Evolutionary conservation across 2,888 invertebrate genomes (phyloP).

Genomic region (Salpingus planirostris): DNA sequence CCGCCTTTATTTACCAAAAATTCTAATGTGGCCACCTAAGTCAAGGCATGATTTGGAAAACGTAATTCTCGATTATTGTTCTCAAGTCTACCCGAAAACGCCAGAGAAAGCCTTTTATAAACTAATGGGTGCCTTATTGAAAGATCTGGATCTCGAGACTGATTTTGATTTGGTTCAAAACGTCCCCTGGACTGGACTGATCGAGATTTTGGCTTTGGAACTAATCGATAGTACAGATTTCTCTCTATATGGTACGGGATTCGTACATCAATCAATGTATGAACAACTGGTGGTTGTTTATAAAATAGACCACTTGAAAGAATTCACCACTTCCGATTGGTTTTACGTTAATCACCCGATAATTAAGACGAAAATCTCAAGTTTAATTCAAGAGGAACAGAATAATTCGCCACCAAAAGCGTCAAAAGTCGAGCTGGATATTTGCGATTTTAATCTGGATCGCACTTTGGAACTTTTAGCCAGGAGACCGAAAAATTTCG

Average conservation of each 20-base stretch:
- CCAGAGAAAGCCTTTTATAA: constrained; percentile 46
- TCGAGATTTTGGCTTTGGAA: constrained; percentile 48
- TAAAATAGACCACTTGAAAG: constrained; percentile 45
- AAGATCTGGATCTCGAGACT: constrained; percentile 38
- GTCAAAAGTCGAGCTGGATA: no score
- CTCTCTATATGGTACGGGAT: constrained; percentile 23
- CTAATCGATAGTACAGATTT: constrained; percentile 44
- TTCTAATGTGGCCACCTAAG: constrained; percentile 42
- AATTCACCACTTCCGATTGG: constrained; percentile 51
- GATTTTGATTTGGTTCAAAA: no score
- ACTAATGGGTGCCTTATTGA: constrained; percentile 38
- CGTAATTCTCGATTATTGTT: constrained; percentile 45
- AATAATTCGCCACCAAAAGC: no score
- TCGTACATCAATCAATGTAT: constrained; percentile 28
- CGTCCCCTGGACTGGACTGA: constrained; percentile 47
- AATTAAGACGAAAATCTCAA: constrained; percentile 36
- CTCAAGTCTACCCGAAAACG: constrained; percentile 43
- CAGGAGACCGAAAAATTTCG: no score
- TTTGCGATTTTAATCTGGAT: no score
- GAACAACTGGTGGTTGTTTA: constrained; percentile 46
- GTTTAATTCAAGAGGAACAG: constrained; percentile 12
- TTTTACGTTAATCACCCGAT: constrained; percentile 44
- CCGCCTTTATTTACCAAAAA: constrained; percentile 48
- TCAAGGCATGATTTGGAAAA: constrained; percentile 35
- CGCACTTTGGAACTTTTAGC: no score